A percentile compares a stretch with the other conserved stretches of the same genome.
These are phyloP conservation scores for Halcyon chelicuti DNA, from an alignment of 2,797 vertebrate genomes.

Conservation along the genomic window DNA sequence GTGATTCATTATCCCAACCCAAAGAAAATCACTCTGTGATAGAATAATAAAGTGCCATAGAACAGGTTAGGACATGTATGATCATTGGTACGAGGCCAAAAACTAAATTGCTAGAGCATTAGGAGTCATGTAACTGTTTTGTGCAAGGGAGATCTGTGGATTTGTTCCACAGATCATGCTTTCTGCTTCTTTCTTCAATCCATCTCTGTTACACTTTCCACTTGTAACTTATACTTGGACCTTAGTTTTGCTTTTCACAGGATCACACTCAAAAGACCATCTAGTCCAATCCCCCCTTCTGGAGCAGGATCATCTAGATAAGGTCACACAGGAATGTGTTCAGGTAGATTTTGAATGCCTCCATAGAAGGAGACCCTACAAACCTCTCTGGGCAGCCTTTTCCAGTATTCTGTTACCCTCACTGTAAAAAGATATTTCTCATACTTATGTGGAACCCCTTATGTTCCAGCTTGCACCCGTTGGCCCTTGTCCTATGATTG, in stretches of 20 bases:
- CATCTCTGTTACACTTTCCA: background rate
- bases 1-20: slow-evolving; percentile 10
- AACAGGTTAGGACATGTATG: background rate
- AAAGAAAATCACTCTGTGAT: slow-evolving; percentile 20
- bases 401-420: too few relatives aligned
- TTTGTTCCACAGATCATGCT: background rate
- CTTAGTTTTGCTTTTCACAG: background rate
- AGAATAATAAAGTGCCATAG: slow-evolving; percentile 12
- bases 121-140: background rate
- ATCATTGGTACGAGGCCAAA: background rate
- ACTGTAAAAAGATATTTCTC: too few relatives aligned
- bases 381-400: too few relatives aligned
- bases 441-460: too few relatives aligned
- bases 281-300: too few relatives aligned
- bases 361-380: too few relatives aligned
- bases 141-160: background rate
- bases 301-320: too few relatives aligned
- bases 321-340: too few relatives aligned
- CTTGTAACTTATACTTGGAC: background rate
- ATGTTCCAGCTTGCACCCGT: too few relatives aligned
- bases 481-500: too few relatives aligned
- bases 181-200: background rate
- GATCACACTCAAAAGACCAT: too few relatives aligned
- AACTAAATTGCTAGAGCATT: background rate
- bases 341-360: too few relatives aligned